phyloP scores from a whole-genome alignment of 2,113 vertebrate genomes.

The Alligator mississippiensis region DNA sequence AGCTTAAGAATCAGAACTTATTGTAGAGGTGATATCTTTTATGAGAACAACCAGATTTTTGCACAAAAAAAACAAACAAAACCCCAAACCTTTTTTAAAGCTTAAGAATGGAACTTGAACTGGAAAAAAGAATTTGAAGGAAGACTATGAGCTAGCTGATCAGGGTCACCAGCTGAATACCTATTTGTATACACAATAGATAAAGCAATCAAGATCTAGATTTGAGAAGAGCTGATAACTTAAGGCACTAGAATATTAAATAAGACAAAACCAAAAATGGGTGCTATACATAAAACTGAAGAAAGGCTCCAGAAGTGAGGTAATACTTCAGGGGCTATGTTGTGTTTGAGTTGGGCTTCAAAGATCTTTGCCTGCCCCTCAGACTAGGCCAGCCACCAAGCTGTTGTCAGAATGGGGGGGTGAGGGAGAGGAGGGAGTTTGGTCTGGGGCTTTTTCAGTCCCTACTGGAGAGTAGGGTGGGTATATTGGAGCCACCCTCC shows the following conservation, averaged over 20 bases:
- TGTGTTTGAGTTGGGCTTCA: constrained; percentile 23
- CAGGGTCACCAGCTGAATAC: neutral
- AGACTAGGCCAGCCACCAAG: neutral
- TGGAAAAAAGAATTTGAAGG: neutral
- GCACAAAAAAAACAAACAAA: too few relatives aligned
- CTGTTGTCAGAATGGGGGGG: too few relatives aligned
- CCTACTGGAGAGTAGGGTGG: too few relatives aligned
- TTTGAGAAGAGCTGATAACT: neutral
- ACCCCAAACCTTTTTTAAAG: too few relatives aligned
- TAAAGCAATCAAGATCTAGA: neutral
- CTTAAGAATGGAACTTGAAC: neutral
- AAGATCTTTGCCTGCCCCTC: neutral
- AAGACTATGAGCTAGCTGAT: neutral
- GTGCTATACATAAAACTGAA: neutral
- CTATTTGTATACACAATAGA: neutral
- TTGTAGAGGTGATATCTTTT: too few relatives aligned
- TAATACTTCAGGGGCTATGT: neutral
- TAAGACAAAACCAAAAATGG: neutral
- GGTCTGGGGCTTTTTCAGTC: too few relatives aligned
- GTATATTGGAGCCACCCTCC: too few relatives aligned
- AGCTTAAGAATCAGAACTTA: too few relatives aligned
- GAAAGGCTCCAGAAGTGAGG: neutral
- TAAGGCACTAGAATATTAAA: neutral
- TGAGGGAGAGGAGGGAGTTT: too few relatives aligned
- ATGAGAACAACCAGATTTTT: too few relatives aligned